Evolutionary conservation across 2,797 vertebrate genomes (phyloP).

Genomic region (Gadopsis marmoratus): DNA sequence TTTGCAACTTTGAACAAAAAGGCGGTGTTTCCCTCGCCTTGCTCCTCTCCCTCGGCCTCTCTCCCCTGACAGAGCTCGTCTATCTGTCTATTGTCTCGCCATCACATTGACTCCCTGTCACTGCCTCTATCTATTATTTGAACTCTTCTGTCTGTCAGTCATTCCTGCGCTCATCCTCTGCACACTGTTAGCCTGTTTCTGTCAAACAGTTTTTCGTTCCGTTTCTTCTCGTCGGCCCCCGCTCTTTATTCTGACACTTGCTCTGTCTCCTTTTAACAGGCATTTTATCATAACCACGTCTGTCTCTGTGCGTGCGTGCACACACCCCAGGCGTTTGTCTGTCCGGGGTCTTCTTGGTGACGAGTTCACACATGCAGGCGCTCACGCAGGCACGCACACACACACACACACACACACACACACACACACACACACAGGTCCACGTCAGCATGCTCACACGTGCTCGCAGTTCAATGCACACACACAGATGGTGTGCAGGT

Average conservation of each 20-base stretch:
- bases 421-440: background rate
- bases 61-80: slow-evolving; percentile 35
- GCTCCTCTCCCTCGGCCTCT: slow-evolving; percentile 18
- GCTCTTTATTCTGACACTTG: slow-evolving; percentile 52
- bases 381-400: background rate
- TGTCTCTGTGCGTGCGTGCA: slow-evolving; percentile 27
- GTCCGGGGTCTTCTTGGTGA: slow-evolving; percentile 39
- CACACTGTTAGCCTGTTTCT: slow-evolving; percentile 67
- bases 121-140: slow-evolving; percentile 67
- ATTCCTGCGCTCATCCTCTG: slow-evolving; percentile 43
- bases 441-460: slow-evolving; percentile 29
- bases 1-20: slow-evolving; percentile 46
- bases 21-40: background rate
- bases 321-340: slow-evolving; percentile 28
- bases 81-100: slow-evolving; percentile 66
- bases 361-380: slow-evolving; percentile 14
- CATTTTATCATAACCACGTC: slow-evolving; percentile 54
- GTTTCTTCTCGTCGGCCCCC: slow-evolving; percentile 33
- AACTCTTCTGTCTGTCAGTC: slow-evolving; percentile 64
- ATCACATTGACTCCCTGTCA: slow-evolving; percentile 71
- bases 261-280: slow-evolving; percentile 50
- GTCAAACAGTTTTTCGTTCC: slow-evolving; percentile 60
- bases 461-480: slow-evolving; percentile 4
- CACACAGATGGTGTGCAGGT: slow-evolving; percentile 70
- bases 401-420: slow-evolving; percentile 23